Percentiles rank a stretch among this genome's conserved stretches.
Evolutionary conservation across 2,113 vertebrate genomes (phyloP).

Genomic region (Alectura lathami): DNA sequence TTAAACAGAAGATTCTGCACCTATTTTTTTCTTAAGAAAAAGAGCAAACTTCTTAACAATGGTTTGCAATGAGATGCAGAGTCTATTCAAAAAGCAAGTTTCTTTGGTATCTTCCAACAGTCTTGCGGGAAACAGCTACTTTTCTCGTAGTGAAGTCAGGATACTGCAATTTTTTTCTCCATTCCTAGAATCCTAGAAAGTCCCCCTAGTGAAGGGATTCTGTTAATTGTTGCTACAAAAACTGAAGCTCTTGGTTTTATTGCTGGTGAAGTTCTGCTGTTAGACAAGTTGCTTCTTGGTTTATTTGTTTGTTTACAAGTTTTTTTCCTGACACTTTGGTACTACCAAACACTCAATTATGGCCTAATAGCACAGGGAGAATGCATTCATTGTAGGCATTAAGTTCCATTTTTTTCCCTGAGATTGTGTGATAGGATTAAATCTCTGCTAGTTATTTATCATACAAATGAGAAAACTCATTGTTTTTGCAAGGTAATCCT

Average conservation of each 20-base stretch:
- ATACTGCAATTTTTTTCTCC: not conserved
- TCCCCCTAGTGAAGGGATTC: not conserved
- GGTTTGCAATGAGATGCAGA: not conserved
- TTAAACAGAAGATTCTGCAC: not conserved
- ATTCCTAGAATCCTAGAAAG: not conserved
- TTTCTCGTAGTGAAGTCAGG: not conserved
- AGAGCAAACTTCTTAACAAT: not conserved
- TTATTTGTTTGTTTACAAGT: not conserved
- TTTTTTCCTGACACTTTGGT: not conserved
- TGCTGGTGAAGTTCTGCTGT: not conserved
- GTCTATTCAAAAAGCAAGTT: not conserved
- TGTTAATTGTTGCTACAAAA: not conserved
- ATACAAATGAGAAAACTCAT: not conserved
- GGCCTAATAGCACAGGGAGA: not conserved
- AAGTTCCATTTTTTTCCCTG: not conserved
- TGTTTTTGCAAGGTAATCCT: not conserved
- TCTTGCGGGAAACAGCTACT: not conserved
- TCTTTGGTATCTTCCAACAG: not conserved
- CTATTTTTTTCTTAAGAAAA: not conserved
- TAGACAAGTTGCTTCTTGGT: not conserved
- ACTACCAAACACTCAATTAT: conserved; percentile 24
- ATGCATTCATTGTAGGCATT: conserved; percentile 29
- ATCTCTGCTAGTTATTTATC: not conserved
- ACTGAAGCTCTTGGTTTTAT: not conserved
- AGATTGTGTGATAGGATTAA: not conserved